Base-by-base conservation (phyloP, 2,113 vertebrate genomes). In the Gobiocypris rarus region DNA sequence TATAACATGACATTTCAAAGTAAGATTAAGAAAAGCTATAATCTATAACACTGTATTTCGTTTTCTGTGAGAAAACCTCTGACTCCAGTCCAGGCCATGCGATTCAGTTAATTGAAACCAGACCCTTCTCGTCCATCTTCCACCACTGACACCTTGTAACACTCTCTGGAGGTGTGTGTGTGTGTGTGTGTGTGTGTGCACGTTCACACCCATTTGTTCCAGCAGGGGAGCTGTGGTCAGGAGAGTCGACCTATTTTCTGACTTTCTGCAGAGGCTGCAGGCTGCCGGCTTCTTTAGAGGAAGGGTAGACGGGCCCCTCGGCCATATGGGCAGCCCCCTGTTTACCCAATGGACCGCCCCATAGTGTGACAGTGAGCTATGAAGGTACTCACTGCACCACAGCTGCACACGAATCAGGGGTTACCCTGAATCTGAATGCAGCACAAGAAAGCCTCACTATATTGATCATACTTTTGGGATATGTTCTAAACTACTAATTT, bases 131-230 rank as follows among this genome's bases (percentile, higher is more conserved):
- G 81, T 94, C 92, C 91, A 89, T 93, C 91, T 93, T 93, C 90
- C 86, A 87, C 85, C 90, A 86, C 90, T 90, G 61, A 89, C 93
- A 94, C 91, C 91, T 92, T 89, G 85, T 91, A 92, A 93, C 89
- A 76, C 87, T 65, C 48, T 84, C 77, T 67, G 58, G 86, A 84
- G 71, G 80, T 82, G 50, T 24, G 28, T 63, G 28, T 75, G 50
- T 80, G 41, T 82, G 50, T 81, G 52, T 63, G 58, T 61, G 61
- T 26, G 83, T 75, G 50, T 79, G 34, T 6, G 5, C 67, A 65
- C 56, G 45, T 56, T 80, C 67, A 76, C 13, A 81, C 58, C 79
- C 86, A 87, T 85, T 61, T 87, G 86, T 79, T 83, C 17, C 67
- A 43, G 74, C 80, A 79, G 83, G 75, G 86, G 65, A 87, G 50